A percentile compares a stretch with the other conserved stretches of the same genome.
Evolutionary conservation across 2,113 vertebrate genomes (phyloP).

Genomic region (Melanocharis versteri): DNA sequence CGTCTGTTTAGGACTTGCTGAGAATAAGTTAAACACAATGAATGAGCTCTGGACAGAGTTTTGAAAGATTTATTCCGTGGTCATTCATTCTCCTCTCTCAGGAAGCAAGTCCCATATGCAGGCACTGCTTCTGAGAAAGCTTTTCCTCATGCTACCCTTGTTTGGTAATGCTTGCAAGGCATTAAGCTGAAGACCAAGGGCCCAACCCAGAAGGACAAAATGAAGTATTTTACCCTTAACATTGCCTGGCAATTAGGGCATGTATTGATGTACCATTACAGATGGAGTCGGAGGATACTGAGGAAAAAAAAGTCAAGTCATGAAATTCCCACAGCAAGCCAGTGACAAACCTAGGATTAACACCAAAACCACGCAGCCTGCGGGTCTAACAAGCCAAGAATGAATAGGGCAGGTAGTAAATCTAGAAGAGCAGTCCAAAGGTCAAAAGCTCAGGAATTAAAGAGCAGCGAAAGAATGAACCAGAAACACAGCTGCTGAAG

Average conservation of each 20-base stretch:
- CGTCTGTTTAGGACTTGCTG: slow-evolving; percentile 13
- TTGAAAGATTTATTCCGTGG: slow-evolving; percentile 14
- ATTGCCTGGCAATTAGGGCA: neutral
- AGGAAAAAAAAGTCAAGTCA: neutral
- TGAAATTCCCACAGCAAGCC: neutral
- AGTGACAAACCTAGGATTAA: neutral
- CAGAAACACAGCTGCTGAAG: neutral
- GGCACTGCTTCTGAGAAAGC: neutral
- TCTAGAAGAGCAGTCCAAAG: neutral
- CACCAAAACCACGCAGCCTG: neutral
- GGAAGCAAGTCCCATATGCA: neutral
- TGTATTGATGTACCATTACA: neutral
- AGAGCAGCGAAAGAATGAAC: neutral
- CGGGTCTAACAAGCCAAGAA: neutral
- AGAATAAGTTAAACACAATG: slow-evolving; percentile 38
- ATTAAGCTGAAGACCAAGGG: neutral
- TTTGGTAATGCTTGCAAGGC: neutral
- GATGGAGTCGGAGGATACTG: neutral
- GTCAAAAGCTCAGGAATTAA: neutral
- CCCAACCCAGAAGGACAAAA: neutral
- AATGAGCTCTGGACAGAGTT: slow-evolving; percentile 19
- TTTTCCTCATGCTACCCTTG: neutral
- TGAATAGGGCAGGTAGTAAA: neutral
- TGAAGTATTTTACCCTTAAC: neutral
- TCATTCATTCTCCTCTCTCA: neutral